A percentile compares a stretch with the other conserved stretches of the same genome.
Evolutionary conservation across 1,140 invertebrate species (phyloP).

Genomic region (Ooceraea biroi): DNA sequence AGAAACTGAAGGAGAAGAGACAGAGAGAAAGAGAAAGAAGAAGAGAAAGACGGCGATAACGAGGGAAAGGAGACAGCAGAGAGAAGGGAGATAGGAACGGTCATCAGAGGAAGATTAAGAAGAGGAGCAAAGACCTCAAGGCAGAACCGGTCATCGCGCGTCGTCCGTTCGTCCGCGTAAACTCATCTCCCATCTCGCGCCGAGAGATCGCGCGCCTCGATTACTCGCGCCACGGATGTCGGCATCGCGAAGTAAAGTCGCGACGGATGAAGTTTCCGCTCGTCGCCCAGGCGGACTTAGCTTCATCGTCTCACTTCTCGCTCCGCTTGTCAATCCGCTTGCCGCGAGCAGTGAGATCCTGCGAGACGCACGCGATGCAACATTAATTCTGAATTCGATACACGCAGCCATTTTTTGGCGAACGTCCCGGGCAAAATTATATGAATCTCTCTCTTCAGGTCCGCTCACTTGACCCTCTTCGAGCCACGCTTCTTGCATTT

Average conservation of each 20-base stretch:
- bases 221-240: slow-evolving; percentile 57
- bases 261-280: slow-evolving; percentile 9
- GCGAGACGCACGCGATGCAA: neutral
- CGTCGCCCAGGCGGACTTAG: neutral
- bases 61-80: slow-evolving; percentile 49
- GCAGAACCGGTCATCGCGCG: slow-evolving; percentile 74
- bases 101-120: slow-evolving; percentile 75
- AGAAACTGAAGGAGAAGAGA: slow-evolving; percentile 45
- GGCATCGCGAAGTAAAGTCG: slow-evolving; percentile 41
- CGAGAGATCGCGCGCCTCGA: slow-evolving; percentile 55
- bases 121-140: slow-evolving; percentile 75
- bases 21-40: slow-evolving; percentile 17
- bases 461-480: neutral
- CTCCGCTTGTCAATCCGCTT: slow-evolving; percentile 15
- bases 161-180: slow-evolving; percentile 68
- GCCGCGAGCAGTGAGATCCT: neutral
- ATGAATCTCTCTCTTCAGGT: neutral
- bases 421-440: neutral
- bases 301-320: slow-evolving; percentile 4
- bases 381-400: slow-evolving; percentile 19
- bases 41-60: slow-evolving; percentile 60
- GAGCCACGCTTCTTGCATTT: neutral
- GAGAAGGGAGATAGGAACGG: slow-evolving; percentile 54
- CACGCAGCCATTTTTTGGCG: neutral
- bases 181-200: slow-evolving; percentile 64